Evolutionary conservation across 37 sponge, comb jelly and placozoan genomes (phyloP).

Genomic region (Bolinopsis microptera): DNA sequence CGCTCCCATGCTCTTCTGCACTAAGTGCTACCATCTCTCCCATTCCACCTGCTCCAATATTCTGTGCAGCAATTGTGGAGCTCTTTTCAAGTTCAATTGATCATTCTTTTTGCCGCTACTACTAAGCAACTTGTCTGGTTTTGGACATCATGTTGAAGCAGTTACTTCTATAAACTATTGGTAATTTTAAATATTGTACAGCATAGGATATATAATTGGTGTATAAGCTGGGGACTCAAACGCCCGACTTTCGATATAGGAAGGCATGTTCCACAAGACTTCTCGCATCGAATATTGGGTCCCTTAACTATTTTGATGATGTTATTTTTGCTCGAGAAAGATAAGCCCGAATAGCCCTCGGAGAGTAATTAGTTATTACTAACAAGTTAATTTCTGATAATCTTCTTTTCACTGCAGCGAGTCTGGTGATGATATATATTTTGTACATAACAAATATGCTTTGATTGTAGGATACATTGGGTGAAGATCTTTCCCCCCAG

Average conservation of each 20-base stretch:
- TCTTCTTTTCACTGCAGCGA: background rate
- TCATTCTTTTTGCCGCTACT: too few relatives aligned
- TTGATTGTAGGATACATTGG: background rate
- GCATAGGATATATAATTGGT: background rate
- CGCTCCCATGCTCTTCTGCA: constrained; percentile 48
- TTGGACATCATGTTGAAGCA: too few relatives aligned
- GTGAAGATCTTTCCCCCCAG: background rate
- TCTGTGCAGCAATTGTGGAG: constrained; percentile 43
- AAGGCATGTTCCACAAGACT: too few relatives aligned
- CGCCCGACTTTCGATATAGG: too few relatives aligned
- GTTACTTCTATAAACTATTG: too few relatives aligned
- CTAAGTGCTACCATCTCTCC: constrained; percentile 53
- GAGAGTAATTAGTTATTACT: too few relatives aligned
- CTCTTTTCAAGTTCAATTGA: constrained; percentile 51
- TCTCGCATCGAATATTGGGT: too few relatives aligned
- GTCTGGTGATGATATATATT: background rate
- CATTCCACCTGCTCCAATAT: constrained; percentile 46
- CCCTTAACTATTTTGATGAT: too few relatives aligned
- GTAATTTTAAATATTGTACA: background rate
- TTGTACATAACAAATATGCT: background rate
- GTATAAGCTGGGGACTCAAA: too few relatives aligned
- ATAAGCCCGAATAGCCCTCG: too few relatives aligned
- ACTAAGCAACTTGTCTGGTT: too few relatives aligned
- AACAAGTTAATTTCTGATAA: background rate
- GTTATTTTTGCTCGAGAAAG: too few relatives aligned